Base-by-base conservation (phyloP, 1,140 invertebrate genomes). In the Drosophila teissieri region DNA sequence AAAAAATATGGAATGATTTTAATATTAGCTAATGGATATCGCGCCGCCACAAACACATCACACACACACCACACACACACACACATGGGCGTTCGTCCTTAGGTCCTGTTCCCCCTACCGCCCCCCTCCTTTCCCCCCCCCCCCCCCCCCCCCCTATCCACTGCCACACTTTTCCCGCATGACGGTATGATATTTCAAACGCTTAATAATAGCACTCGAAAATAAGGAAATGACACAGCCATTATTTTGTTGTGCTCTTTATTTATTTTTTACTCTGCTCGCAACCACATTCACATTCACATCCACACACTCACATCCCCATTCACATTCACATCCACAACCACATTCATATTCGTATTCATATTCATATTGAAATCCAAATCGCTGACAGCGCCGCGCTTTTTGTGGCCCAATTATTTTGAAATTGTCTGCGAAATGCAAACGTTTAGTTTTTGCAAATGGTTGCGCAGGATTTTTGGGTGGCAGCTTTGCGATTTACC, bases 1-100 rank as follows among this genome's bases (percentile, higher is more conserved):
- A 31, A 31, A 51, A 72, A 58, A 61, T 61, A 61, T 61, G 62
- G 72, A 89, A 89, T 89, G 80, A 89, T 89, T 89, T 89, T 89
- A 89, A 89, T 89, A 89, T 89, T 84, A 83, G 84, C 84, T 89
- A 89, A 89, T 89, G 84, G 84, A 89, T 89, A 89, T 78, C 73
- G 76, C 80, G 73, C 73, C 76, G 69, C 54, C 62, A 75, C 49
- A 49, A 58, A 56, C 42, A 76, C 52, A 49, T 31, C 56, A 53
- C 37, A 39, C 49, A 48, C 40, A 70, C 49, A 48, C 45, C 45
- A 45, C 45, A 70, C 34, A 36, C 34, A 36, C 34, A 36, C 17
- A 68, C 49, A 48, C 45, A 72, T 53, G 49, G 53, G 46, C 56
- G 63, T 74, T 48, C 51, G 68, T 65, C 54, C 63, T 45, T 49